These are phyloP conservation scores for Turdus rufiventris DNA, from an alignment of 2,113 vertebrate genomes.

Conservation along the genomic window DNA sequence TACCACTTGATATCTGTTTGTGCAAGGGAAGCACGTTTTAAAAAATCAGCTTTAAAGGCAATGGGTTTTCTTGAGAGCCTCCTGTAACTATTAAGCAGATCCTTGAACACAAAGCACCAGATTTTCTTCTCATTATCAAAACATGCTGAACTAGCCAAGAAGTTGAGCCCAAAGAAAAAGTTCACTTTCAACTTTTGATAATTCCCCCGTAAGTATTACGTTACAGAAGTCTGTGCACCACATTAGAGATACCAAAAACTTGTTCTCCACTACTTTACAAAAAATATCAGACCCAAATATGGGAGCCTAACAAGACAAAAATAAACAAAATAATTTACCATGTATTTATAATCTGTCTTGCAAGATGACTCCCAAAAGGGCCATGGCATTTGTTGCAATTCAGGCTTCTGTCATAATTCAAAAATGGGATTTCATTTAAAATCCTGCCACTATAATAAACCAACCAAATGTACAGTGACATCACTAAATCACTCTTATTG, in stretches of 20 bases:
- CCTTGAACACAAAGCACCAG: neutral
- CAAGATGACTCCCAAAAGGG: slow-evolving; percentile 21
- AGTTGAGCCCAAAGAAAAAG: neutral
- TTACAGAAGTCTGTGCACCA: neutral
- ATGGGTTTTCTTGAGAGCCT: neutral
- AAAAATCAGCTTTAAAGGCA: neutral
- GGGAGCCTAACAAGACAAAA: neutral
- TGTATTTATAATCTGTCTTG: neutral
- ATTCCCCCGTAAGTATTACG: neutral
- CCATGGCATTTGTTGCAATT: neutral
- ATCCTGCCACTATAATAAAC: neutral
- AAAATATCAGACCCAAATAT: neutral
- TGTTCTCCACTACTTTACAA: neutral
- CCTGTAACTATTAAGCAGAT: neutral
- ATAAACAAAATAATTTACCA: neutral
- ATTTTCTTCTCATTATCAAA: slow-evolving; percentile 43
- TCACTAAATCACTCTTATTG: neutral
- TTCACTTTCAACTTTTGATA: neutral
- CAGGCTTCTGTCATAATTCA: neutral
- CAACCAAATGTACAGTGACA: neutral
- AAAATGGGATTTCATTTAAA: slow-evolving; percentile 8
- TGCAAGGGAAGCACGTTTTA: neutral
- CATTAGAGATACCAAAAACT: neutral
- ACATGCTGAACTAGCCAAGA: neutral
- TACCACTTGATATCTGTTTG: neutral